Evolutionary conservation across 2,797 vertebrate genomes (phyloP).

Genomic region (Glossophaga mutica): DNA sequence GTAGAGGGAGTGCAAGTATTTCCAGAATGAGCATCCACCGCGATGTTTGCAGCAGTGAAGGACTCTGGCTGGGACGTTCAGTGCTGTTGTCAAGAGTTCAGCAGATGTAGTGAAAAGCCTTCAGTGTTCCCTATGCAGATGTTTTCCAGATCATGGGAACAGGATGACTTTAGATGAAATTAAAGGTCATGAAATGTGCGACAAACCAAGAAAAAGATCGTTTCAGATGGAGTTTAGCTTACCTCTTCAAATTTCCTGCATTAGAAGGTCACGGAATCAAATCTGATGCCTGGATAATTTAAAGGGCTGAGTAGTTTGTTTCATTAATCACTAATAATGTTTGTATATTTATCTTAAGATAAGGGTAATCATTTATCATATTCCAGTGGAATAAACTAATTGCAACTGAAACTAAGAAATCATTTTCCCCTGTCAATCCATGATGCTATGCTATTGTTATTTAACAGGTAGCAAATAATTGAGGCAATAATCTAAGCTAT

Average conservation of each 20-base stretch:
- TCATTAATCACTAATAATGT: constrained; percentile 53
- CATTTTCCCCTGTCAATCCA: background rate
- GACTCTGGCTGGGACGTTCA: background rate
- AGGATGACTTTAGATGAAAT: constrained; percentile 51
- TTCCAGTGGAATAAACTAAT: constrained; percentile 33
- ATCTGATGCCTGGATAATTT: constrained; percentile 57
- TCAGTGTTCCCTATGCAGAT: background rate
- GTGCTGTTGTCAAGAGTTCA: background rate
- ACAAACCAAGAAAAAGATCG: constrained; percentile 5
- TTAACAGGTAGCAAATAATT: background rate
- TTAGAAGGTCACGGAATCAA: constrained; percentile 31
- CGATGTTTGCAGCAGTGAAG: background rate
- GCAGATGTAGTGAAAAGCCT: background rate
- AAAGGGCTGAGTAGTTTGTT: constrained; percentile 28
- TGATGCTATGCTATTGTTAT: background rate
- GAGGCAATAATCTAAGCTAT: background rate
- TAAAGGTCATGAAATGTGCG: constrained; percentile 34
- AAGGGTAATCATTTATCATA: constrained; percentile 37
- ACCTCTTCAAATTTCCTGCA: constrained; percentile 44
- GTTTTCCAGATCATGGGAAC: constrained; percentile 60
- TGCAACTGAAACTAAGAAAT: background rate
- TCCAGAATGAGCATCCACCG: background rate
- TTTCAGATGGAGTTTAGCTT: background rate
- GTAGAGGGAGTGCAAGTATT: background rate
- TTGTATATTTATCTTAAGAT: constrained; percentile 43